Conservation (phyloP, 1,140 invertebrate genomes). For the Philopotamus ludificatus region DNA sequence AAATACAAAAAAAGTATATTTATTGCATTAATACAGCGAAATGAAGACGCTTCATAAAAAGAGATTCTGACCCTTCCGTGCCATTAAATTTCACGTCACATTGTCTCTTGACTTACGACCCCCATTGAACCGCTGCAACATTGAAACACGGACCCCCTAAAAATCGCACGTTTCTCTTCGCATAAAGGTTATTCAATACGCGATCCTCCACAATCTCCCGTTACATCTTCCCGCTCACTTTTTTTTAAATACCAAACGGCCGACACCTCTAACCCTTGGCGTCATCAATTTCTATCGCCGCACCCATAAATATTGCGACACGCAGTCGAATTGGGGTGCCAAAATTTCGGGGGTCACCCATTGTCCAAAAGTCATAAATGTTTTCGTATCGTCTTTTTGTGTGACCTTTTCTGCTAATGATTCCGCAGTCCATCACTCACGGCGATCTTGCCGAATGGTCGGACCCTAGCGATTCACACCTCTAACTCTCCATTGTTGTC, state of each 20-base stretch:
- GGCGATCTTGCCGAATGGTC: not conserved
- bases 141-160: not conserved
- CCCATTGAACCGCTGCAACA: not conserved
- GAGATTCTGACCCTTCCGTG: slow-evolving; percentile 42
- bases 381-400: slow-evolving; percentile 6
- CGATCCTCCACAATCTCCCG: slow-evolving; percentile 4
- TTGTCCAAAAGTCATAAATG: slow-evolving; percentile 21
- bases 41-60: no score
- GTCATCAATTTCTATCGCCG: slow-evolving; percentile 16
- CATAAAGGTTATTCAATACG: not conserved
- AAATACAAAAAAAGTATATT: no score
- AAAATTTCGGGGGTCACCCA: not conserved
- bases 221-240: slow-evolving; percentile 18
- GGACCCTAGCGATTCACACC: slow-evolving; percentile 2
- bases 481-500: slow-evolving; percentile 5
- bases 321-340: not conserved
- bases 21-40: no score
- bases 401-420: slow-evolving; percentile 15
- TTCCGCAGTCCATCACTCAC: not conserved
- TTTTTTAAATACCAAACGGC: not conserved
- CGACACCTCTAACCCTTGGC: not conserved
- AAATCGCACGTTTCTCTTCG: not conserved
- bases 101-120: slow-evolving; percentile 20
- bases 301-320: slow-evolving; percentile 1
- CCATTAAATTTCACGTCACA: slow-evolving; percentile 40